phyloP scores from a whole-genome alignment of 2,888 invertebrate genomes.

The Drosophila cracens region DNA sequence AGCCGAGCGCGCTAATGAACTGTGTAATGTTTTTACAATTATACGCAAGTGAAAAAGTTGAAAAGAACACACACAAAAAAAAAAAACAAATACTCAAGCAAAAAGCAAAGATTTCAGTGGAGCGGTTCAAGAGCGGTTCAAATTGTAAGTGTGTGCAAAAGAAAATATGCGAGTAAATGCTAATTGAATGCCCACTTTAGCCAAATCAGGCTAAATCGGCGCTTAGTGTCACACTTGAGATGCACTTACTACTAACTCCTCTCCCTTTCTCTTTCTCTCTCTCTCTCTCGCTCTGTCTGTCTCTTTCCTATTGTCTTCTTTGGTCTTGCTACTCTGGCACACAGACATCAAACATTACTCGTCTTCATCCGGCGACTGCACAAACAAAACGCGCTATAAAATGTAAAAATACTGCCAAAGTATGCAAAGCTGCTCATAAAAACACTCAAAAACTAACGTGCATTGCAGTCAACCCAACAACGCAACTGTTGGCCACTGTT shows the following conservation, averaged over 20 bases:
- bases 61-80: constrained; percentile 5
- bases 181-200: constrained; percentile 77
- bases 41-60: constrained; percentile 15
- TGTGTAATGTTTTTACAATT: constrained; percentile 67
- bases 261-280: neutral
- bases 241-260: constrained; percentile 57
- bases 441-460: constrained; percentile 75
- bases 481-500: neutral
- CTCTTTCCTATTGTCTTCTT: neutral
- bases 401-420: constrained; percentile 77
- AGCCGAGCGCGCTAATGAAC: constrained; percentile 63
- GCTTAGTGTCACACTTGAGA: constrained; percentile 61
- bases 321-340: neutral
- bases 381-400: constrained; percentile 76
- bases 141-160: constrained; percentile 16
- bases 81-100: neutral
- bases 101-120: neutral
- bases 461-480: constrained; percentile 50
- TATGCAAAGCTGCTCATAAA: constrained; percentile 81
- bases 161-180: constrained; percentile 41
- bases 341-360: constrained; percentile 53
- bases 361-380: constrained; percentile 68
- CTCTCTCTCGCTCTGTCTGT: neutral
- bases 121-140: constrained; percentile 6
- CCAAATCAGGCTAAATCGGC: constrained; percentile 58